phyloP scores from a whole-genome alignment of 92 coral and sea anemone genomes.

The Desmophyllum pertusum region DNA sequence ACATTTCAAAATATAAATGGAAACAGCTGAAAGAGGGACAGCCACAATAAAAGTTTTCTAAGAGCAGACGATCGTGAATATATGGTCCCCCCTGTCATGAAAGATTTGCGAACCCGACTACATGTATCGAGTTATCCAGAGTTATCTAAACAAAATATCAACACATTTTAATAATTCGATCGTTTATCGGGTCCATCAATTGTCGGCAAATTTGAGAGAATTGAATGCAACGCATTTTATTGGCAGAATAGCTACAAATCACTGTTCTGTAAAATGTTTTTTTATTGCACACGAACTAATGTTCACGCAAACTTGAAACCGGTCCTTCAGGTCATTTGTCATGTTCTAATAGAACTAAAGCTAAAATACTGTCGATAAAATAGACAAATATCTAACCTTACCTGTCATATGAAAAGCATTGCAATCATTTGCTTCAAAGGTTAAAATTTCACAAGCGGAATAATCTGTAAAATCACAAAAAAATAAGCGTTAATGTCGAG shows the following conservation, averaged over 20 bases:
- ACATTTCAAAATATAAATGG: constrained; percentile 4
- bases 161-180: constrained; percentile 38
- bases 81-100: not conserved
- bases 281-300: not conserved
- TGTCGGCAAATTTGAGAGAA: constrained; percentile 32
- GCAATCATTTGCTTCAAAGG: constrained; percentile 24
- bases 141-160: constrained; percentile 50
- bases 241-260: not conserved
- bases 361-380: not conserved
- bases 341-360: not conserved
- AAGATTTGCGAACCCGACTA: constrained; percentile 19
- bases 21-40: not conserved
- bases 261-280: constrained; percentile 2
- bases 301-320: constrained; percentile 11
- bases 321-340: not conserved
- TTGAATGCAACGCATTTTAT: constrained; percentile 16
- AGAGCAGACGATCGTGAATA: constrained; percentile 16
- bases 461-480: constrained; percentile 27
- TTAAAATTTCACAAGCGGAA: constrained; percentile 16
- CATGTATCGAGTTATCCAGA: constrained; percentile 44
- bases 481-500: not conserved
- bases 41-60: not conserved
- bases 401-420: constrained; percentile 16
- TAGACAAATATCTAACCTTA: constrained; percentile 22
- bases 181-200: constrained; percentile 36